Conservation (phyloP, 2,888 invertebrate species). For the Rhamnusium bicolor region DNA sequence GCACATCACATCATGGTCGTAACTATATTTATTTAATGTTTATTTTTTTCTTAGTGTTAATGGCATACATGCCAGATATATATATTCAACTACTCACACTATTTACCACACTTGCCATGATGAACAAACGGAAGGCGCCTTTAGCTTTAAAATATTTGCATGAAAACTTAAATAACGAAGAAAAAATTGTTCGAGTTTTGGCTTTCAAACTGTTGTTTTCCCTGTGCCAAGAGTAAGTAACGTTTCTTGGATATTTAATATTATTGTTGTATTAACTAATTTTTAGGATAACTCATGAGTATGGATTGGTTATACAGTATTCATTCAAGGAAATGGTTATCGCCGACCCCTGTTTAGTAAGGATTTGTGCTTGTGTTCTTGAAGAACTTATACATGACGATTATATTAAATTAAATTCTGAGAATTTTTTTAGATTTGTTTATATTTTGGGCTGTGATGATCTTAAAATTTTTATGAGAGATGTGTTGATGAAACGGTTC, state of each 20-base stretch:
- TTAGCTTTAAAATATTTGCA: slow-evolving; percentile 43
- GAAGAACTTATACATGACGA: slow-evolving; percentile 56
- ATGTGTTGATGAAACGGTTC: slow-evolving; percentile 52
- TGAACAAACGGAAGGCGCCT: slow-evolving; percentile 50
- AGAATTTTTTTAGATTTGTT: slow-evolving; percentile 52
- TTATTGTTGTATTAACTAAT: neutral
- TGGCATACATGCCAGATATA: slow-evolving; percentile 43
- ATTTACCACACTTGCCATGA: slow-evolving; percentile 53
- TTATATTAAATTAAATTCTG: slow-evolving; percentile 49
- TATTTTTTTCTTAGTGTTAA: slow-evolving; percentile 34
- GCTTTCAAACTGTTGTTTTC: slow-evolving; percentile 52
- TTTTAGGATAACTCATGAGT: slow-evolving; percentile 56
- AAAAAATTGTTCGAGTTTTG: slow-evolving; percentile 47
- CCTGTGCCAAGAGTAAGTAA: slow-evolving; percentile 54
- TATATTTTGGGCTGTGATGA: slow-evolving; percentile 50
- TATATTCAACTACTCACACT: slow-evolving; percentile 54
- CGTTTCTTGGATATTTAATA: neutral
- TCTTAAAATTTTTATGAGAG: slow-evolving; percentile 50
- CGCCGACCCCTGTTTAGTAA: slow-evolving; percentile 50
- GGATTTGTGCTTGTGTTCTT: slow-evolving; percentile 48
- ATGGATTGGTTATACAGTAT: slow-evolving; percentile 50
- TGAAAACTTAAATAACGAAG: slow-evolving; percentile 40
- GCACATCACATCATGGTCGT: too few species aligned
- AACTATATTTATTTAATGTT: too few species aligned
- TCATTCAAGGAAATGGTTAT: slow-evolving; percentile 49